Base-by-base conservation (phyloP, 1,140 invertebrate genomes). In the Mactra quadrangularis region DNA sequence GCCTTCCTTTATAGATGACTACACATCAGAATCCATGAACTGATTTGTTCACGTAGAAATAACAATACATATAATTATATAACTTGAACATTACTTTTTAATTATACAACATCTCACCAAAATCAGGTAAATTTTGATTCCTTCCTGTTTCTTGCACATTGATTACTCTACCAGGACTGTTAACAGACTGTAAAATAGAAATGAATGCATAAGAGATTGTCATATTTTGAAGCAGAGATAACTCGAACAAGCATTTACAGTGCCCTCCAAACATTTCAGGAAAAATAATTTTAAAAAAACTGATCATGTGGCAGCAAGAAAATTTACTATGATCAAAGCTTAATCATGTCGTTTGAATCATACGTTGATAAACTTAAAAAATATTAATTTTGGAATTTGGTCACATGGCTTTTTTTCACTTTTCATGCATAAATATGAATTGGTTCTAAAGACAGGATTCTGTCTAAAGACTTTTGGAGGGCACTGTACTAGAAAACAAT, bases 101-200 rank as follows among this genome's bases (percentile, higher is more conserved):
- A n/a, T 25, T 6, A 53, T 25, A 53, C 7, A 53, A 64, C 1
- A 64, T 35, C 60, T 64, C 7, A 64, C 60, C 60, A 64, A 64
- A 33, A 64, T 64, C 60, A n/a, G 60, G 60, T 25, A 64, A 31
- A 19, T 45, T 45, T 35, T 33, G 33, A 7, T 22, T 64, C 25
- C 22, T 64, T 15, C 60, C 35, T 7, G 7, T 17, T 22, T 45
- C 41, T n/a, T 64, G 60, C 1, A 64, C 60, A 64, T 22, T 64
- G 0, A 64, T 35, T 45, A 13, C 41, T 64, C 60, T 64, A 22
- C 38, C 60, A 22, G 7, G 3, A 11, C 1, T 3, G 17, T 38
- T 3, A 3, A 35, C 33, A 4, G 35, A 64, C 60, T 64, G 31
- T 17, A 62, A 62, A n/a, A 35, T 27, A 53, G 4, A 57, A 57